Evolutionary conservation across 2,888 invertebrate genomes (phyloP), one percentile per base, ranked within the genome.

Genomic region (Baccha elongata): DNA sequence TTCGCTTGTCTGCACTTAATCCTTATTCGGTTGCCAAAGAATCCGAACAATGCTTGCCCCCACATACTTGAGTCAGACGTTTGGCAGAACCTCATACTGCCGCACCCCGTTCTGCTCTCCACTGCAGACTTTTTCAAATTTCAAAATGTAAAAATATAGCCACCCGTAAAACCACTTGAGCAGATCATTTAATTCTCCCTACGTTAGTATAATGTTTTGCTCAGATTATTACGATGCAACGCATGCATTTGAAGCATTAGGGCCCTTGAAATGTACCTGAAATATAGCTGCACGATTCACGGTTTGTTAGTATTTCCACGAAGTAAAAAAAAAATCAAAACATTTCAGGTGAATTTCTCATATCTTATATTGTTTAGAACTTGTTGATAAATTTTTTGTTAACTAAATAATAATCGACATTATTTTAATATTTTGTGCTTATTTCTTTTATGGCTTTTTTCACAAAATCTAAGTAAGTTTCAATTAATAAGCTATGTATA

Each of bases 21-120:
- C 67, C 67, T 67, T 67, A 42, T 75, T 52, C 58, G 74, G 40
- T 60, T 75, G 74, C 74, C 74, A 75, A 75, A 52, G 58, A 75
- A 75, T 75, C 50, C 13, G 48, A 67, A 60, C 60, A 68, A 75
- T 75, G 74, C 52, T 68, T 50, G 42, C 37, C 21, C 50, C 40
- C 50, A 48, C 53, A 68, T 52, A 42, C 62, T 62, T 55, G 26
- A 46, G 32, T 37, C 60, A 29, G 23, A 44, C 29, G 37, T n/a
- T 60, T 60, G 44, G 60, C 55, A 58, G 8, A 13, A 13, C 13
- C 37, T 40, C n/a, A 58, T 23, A 40, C 40, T 23, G 37, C 8
- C 29, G 29, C 29, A 26, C 3, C 26, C 26, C 26, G 26, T n/a
- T n/a, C 26, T 6, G 26, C 26, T 3, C 26, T 6, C 3, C 26